Percentiles rank a stretch among this genome's conserved stretches.
phyloP scores from a whole-genome alignment of 23 tunicate species.

The Trididemnum nubilum region DNA sequence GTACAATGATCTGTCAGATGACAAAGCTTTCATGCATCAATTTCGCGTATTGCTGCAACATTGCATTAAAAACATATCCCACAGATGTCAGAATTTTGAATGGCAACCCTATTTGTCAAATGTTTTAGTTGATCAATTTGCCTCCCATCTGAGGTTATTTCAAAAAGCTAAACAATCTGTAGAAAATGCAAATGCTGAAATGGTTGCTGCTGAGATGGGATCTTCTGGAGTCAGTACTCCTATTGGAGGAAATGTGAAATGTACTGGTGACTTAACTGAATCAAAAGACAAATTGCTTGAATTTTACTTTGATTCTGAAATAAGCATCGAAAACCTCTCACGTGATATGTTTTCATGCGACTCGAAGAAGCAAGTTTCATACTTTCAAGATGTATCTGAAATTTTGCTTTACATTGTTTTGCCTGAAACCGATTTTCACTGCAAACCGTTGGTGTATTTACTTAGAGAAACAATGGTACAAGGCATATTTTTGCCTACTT shows the following conservation, averaged over 20 bases:
- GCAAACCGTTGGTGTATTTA: slow-evolving; percentile 72
- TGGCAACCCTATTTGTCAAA: slow-evolving; percentile 88
- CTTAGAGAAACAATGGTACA: slow-evolving; percentile 78
- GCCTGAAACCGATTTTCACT: slow-evolving; percentile 78
- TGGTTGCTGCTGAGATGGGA: neutral
- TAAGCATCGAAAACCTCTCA: slow-evolving; percentile 53
- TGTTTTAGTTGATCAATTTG: slow-evolving; percentile 80
- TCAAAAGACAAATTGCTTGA: slow-evolving; percentile 20
- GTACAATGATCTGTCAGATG: slow-evolving; percentile 89
- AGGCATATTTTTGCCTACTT: slow-evolving; percentile 73
- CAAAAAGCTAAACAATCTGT: slow-evolving; percentile 75
- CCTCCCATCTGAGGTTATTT: slow-evolving; percentile 74
- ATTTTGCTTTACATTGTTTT: slow-evolving; percentile 68
- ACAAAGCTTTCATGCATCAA: slow-evolving; percentile 61
- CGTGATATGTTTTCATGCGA: slow-evolving; percentile 66
- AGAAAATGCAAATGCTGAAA: neutral
- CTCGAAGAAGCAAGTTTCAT: slow-evolving; percentile 42
- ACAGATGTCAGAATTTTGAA: slow-evolving; percentile 68
- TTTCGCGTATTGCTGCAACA: slow-evolving; percentile 50
- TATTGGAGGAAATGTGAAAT: neutral
- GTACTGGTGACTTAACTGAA: neutral
- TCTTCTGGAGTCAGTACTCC: neutral
- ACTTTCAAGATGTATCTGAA: slow-evolving; percentile 73
- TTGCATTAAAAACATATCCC: slow-evolving; percentile 51
- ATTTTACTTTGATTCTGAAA: slow-evolving; percentile 67